These are phyloP conservation scores for Tragelaphus imberbis DNA, from an alignment of 2,113 vertebrate species.

Conservation along the genomic window DNA sequence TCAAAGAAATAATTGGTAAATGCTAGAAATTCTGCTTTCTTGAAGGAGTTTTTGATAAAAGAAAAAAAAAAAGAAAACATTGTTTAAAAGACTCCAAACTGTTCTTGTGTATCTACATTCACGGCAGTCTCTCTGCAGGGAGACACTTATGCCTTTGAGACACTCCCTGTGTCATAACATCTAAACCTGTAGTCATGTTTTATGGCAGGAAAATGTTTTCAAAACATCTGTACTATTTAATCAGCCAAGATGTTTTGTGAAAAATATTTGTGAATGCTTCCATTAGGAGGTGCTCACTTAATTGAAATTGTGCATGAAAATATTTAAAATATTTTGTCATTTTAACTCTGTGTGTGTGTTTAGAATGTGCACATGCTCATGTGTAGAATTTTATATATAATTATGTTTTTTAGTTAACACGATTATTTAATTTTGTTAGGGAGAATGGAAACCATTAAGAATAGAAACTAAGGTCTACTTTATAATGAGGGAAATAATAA, in stretches of 20 bases:
- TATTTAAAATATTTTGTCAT: slow-evolving; percentile 27
- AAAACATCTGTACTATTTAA: slow-evolving; percentile 40
- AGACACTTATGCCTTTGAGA: neutral
- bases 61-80: neutral
- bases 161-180: neutral
- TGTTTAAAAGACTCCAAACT: neutral
- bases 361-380: neutral
- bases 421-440: neutral
- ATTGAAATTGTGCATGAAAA: neutral
- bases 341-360: neutral
- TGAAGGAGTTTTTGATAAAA: neutral
- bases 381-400: neutral
- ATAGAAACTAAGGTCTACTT: neutral
- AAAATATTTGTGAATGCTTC: slow-evolving; percentile 13
- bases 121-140: neutral
- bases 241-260: slow-evolving; percentile 4
- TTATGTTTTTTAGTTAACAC: neutral
- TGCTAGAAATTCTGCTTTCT: neutral
- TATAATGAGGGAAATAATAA: neutral
- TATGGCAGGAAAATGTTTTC: slow-evolving; percentile 18
- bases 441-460: neutral
- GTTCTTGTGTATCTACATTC: neutral
- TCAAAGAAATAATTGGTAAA: neutral
- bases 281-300: neutral
- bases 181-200: neutral